A percentile compares a stretch with the other conserved stretches of the same genome.
phyloP scores from a whole-genome alignment of 2,888 invertebrate genomes.

The Antitype chi region DNA sequence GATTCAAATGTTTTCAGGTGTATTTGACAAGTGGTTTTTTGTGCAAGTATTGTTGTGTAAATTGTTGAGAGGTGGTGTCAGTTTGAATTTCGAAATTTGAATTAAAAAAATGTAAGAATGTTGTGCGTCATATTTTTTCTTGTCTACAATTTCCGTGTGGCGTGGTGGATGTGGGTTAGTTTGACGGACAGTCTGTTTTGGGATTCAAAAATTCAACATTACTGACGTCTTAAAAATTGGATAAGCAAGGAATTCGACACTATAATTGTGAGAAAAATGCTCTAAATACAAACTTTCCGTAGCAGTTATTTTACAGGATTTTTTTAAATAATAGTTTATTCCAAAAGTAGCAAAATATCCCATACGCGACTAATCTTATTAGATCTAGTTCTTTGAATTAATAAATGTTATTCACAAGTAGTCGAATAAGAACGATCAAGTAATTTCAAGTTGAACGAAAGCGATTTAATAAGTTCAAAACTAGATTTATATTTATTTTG shows the following conservation, averaged over 20 bases:
- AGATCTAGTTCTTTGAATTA: not conserved
- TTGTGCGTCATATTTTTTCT: constrained; percentile 39
- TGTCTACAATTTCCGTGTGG: constrained; percentile 2
- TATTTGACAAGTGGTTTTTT: constrained; percentile 65
- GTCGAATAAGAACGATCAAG: constrained; percentile 1
- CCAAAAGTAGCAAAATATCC: not conserved
- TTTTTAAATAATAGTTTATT: too few species aligned
- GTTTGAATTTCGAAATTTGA: constrained; percentile 7
- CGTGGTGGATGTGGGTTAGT: constrained; percentile 11
- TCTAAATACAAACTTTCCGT: not conserved
- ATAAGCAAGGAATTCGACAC: not conserved
- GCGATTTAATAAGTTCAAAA: not conserved
- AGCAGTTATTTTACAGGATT: not conserved
- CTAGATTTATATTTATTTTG: not conserved
- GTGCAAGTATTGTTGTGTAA: constrained; percentile 42
- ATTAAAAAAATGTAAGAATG: constrained; percentile 14
- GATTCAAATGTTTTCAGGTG: constrained; percentile 66
- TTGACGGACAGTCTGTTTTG: constrained; percentile 41
- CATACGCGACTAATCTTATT: not conserved
- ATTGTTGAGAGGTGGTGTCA: constrained; percentile 21
- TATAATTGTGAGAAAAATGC: constrained; percentile 26
- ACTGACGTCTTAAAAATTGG: constrained; percentile 4
- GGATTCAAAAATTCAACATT: not conserved
- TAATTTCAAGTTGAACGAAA: constrained; percentile 5
- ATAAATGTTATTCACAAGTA: not conserved